These are phyloP conservation scores for Heterodera schachtii DNA, from an alignment of 1,140 invertebrate species.

Conservation along the genomic window DNA sequence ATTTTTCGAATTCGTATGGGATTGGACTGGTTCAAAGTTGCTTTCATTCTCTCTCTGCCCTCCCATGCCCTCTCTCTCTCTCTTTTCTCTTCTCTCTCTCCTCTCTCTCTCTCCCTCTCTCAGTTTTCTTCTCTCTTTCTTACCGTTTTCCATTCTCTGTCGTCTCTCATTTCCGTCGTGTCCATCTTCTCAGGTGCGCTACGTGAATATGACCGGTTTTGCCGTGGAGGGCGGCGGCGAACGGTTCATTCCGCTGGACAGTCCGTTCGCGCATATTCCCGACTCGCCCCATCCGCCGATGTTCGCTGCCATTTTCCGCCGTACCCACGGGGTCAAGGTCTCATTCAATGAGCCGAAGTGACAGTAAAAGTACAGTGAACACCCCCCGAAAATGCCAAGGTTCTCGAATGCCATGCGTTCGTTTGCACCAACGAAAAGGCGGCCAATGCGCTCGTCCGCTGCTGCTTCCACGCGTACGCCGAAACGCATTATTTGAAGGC, in stretches of 20 bases:
- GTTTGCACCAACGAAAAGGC: slow-evolving; percentile 76
- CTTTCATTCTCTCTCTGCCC: no score
- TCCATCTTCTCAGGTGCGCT: slow-evolving; percentile 68
- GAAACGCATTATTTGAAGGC: slow-evolving; percentile 62
- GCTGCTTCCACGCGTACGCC: slow-evolving; percentile 64
- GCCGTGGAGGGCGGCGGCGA: slow-evolving; percentile 70
- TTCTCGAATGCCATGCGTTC: slow-evolving; percentile 97
- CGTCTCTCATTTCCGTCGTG: not conserved
- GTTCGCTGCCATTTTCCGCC: slow-evolving; percentile 90
- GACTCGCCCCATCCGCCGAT: slow-evolving; percentile 82
- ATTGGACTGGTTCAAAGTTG: no score
- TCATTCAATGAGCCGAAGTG: no score
- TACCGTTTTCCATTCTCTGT: no score
- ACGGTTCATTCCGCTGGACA: slow-evolving; percentile 91
- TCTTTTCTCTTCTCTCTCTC: not conserved
- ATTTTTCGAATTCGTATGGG: no score
- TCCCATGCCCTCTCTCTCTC: no score
- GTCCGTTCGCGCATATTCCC: slow-evolving; percentile 86
- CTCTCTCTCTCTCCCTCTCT: not conserved
- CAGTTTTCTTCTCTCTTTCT: no score
- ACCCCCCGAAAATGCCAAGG: slow-evolving; percentile 38
- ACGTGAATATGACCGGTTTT: slow-evolving; percentile 72
- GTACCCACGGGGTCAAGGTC: slow-evolving; percentile 93
- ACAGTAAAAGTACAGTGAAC: no score
- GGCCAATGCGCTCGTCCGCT: slow-evolving; percentile 63